Conservation (phyloP, 2,797 vertebrate species). For the Brachyalestes nurse region DNA sequence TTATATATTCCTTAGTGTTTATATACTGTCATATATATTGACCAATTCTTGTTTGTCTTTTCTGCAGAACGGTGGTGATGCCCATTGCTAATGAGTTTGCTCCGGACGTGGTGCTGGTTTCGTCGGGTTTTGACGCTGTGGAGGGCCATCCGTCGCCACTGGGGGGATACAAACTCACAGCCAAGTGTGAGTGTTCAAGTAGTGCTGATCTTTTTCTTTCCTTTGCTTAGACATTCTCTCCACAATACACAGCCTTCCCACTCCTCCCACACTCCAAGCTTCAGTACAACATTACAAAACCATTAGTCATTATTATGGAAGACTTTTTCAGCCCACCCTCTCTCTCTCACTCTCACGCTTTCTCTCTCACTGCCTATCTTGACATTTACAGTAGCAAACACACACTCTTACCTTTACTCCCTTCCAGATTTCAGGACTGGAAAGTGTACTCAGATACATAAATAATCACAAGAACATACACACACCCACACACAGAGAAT, state of each 20-base stretch:
- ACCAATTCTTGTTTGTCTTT: not conserved
- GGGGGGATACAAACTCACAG: slow-evolving; percentile 91
- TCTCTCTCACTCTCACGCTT: no score
- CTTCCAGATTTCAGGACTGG: no score
- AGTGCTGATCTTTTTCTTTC: slow-evolving; percentile 4
- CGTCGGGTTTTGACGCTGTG: slow-evolving; percentile 92
- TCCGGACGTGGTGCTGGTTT: slow-evolving; percentile 93
- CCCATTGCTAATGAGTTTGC: slow-evolving; percentile 93
- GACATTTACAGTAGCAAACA: no score
- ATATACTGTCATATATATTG: no score
- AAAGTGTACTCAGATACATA: no score
- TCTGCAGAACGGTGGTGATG: slow-evolving; percentile 91
- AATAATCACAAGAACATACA: no score
- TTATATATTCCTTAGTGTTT: no score
- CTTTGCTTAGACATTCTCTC: not conserved
- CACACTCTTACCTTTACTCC: no score
- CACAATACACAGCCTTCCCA: slow-evolving; percentile 22
- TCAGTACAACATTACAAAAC: slow-evolving; percentile 19
- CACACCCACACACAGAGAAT: no score
- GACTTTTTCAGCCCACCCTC: no score
- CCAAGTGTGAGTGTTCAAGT: slow-evolving; percentile 86
- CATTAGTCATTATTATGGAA: slow-evolving; percentile 40
- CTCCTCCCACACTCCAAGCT: slow-evolving; percentile 21
- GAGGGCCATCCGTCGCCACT: slow-evolving; percentile 92
- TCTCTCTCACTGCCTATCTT: no score